Base-by-base conservation (phyloP, 2,797 vertebrate genomes). In the Rhinella marina region DNA sequence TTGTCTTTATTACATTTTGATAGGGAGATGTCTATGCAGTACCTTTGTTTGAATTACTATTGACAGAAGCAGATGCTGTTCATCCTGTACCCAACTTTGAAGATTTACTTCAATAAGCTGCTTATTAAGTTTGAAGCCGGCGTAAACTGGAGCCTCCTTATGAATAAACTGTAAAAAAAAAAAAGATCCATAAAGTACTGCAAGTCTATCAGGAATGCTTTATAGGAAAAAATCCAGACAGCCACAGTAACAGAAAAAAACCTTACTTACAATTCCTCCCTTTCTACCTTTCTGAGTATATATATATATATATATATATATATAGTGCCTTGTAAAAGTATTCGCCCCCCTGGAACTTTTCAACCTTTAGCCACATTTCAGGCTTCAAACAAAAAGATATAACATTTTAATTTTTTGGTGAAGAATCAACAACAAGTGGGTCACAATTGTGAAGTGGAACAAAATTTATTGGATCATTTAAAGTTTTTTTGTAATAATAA, bases 41-140 rank as follows among this genome's bases (percentile, higher is more conserved):
- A 21, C 21, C 61, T 62, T 27, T 32, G 73, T 64, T 62, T 85
- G 84, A 77, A 85, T 85, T 85, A 32, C 77, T 61, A 85, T 85
- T 85, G 84, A 84, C 82, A 48, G 82, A 85, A 85, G 73, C 84
- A 85, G 84, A 85, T 77, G 56, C 84, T 85, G 56, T 62, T 77
- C 14, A 23, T 62, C 73, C 27, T 25, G 29, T 64, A 77, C 57
- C 57, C 16, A 23, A 61, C 84, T 77, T 85, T 77, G 57, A 85
- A 85, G 84, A 77, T 64, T 77, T 32, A 77, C 84, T 85, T 85
- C 84, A 85, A 85, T 85, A 77, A 32, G 27, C 41, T 13, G 84
- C 84, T 50, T 85, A 76, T 62, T 84, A 32, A 50, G 72, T 85
- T 64, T 85, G 57, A 66, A 77, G 73, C 32, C 32, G 52, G 62